phyloP scores from a whole-genome alignment of 1,140 invertebrate species.

The Potamilus streckersoni region DNA sequence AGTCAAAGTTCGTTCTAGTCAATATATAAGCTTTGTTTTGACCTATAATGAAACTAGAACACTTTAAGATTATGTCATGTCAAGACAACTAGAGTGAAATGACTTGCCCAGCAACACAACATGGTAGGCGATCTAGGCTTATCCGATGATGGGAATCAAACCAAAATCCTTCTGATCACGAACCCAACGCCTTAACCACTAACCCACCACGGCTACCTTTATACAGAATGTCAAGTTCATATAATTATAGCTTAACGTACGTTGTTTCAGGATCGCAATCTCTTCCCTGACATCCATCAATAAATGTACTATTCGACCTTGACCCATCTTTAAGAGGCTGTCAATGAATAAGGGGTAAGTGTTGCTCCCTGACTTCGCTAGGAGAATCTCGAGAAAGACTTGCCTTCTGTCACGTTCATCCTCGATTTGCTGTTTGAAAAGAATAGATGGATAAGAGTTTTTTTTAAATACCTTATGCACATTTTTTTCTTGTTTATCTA shows the following conservation, averaged over 20 bases:
- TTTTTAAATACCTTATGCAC: too few species aligned
- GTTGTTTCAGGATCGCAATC: constrained; percentile 21
- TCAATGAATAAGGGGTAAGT: constrained; percentile 10
- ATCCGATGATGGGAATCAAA: background rate
- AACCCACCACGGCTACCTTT: background rate
- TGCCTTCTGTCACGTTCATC: too few species aligned
- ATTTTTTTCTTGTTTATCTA: too few species aligned
- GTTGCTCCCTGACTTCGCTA: too few species aligned
- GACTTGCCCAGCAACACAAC: background rate
- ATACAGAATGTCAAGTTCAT: background rate
- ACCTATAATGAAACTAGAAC: too few species aligned
- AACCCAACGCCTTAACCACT: background rate
- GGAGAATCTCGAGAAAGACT: too few species aligned
- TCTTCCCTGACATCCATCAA: constrained; percentile 26
- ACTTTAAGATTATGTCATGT: background rate
- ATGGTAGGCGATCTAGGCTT: background rate
- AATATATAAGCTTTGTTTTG: too few species aligned
- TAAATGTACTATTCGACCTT: background rate
- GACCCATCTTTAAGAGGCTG: constrained; percentile 11
- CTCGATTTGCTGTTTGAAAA: too few species aligned
- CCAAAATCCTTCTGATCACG: too few species aligned
- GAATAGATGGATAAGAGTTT: too few species aligned
- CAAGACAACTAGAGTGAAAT: background rate
- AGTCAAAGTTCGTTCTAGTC: too few species aligned
- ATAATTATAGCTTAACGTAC: constrained; percentile 3